Base-by-base conservation (phyloP, 2,797 vertebrate species). In the Benthosema pterotum region DNA sequence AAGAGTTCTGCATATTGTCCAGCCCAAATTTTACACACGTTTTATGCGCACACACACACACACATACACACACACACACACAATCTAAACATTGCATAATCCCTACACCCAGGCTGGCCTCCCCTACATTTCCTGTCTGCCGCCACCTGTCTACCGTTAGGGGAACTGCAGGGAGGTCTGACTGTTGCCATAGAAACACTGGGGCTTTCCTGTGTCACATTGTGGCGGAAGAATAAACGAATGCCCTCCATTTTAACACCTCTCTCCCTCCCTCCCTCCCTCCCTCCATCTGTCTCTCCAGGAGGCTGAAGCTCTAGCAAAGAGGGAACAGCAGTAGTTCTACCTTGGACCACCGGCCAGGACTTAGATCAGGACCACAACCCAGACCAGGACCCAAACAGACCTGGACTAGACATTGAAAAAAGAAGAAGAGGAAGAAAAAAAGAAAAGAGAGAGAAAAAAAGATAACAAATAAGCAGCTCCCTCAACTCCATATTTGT, bases 281-380 rank as follows among this genome's bases (percentile, higher is more conserved):
- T 82, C 7, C 45, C 45, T 63, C 18, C 57, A 47, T 75, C 80
- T 66, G 83, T 76, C 60, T 78, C 12, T 89, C 59, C 91, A 99
- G 97, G 97, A 99, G 87, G 97, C 97, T 0, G 94, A 96, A 88
- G 96, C 95, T 43, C 87, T 94, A 73, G 93, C 93, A n/a, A 96
- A 94, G 87, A 91, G 86, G 73, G 83, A 71, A 3, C 91, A 92
- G 80, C 88, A 92, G 87, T 93, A 93, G 87, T 75, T 52, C 55
- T 54, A 63, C 67, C 75, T 60, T 77, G 74, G 46, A 77, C 71
- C 71, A n/a, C 50, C 71, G 75, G 59, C 75, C 59, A 47, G 42
- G 48, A 60, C 54, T 47, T 42, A 53, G 64, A 75, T 49, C 62
- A 63, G 64, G 58, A 78, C 69, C 62, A 61, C 65, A 56, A 52